Conservation (phyloP, 2,888 invertebrate genomes). For the Embidobia sp. region DNA sequence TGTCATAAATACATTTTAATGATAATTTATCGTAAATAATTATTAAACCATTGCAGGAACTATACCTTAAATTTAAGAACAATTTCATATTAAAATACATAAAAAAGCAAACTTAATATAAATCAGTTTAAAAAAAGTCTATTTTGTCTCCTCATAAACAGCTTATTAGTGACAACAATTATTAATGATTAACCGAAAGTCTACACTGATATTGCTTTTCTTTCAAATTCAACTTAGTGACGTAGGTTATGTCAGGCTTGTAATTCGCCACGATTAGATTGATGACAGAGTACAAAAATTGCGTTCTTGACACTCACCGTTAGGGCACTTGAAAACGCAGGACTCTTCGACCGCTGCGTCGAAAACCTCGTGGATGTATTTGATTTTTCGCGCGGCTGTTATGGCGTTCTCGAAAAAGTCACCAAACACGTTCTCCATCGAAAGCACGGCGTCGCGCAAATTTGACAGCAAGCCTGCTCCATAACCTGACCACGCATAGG, state of each 20-base stretch:
- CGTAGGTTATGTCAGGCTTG: background rate
- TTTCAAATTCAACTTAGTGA: too few species aligned
- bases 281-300: background rate
- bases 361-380: conserved; percentile 90
- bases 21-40: too few species aligned
- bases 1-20: too few species aligned
- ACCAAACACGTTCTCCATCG: conserved; percentile 91
- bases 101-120: too few species aligned
- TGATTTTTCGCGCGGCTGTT: conserved; percentile 88
- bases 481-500: conserved; percentile 91
- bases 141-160: too few species aligned
- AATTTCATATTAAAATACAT: too few species aligned
- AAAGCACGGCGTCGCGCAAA: conserved; percentile 89
- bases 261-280: background rate
- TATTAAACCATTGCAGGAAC: too few species aligned
- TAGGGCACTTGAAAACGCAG: conserved; percentile 89
- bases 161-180: too few species aligned
- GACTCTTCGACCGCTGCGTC: conserved; percentile 93
- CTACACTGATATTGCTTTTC: too few species aligned
- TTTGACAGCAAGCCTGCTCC: conserved; percentile 89
- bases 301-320: conserved; percentile 83
- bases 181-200: too few species aligned
- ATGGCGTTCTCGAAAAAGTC: conserved; percentile 89
- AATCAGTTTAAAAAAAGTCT: too few species aligned
- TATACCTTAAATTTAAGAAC: too few species aligned